Conservation (phyloP, 2,888 invertebrate species). For the Noctua fimbriata region DNA sequence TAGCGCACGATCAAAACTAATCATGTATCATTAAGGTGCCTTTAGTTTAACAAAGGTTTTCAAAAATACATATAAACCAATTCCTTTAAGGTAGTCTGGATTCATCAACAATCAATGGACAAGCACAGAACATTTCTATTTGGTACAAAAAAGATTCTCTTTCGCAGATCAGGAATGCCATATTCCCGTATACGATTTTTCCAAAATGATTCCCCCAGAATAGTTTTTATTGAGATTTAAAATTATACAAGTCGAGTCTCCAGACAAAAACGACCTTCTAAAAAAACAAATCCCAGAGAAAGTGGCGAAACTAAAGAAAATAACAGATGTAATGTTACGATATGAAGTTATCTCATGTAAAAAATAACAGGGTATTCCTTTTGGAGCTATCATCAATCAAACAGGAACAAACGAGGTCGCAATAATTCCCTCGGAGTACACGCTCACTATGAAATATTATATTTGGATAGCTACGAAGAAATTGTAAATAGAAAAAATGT, state of each 20-base stretch:
- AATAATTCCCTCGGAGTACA: constrained; percentile 68
- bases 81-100: not conserved
- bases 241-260: not conserved
- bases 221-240: not conserved
- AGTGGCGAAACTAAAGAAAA: constrained; percentile 48
- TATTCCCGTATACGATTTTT: not conserved
- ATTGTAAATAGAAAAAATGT: constrained; percentile 60
- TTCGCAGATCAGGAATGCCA: not conserved
- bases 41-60: not conserved
- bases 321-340: constrained; percentile 62
- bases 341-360: constrained; percentile 66
- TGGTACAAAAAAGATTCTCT: not conserved
- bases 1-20: not conserved
- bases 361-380: constrained; percentile 62
- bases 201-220: not conserved
- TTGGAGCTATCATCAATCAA: constrained; percentile 71
- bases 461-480: constrained; percentile 58
- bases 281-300: constrained; percentile 51
- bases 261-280: constrained; percentile 3
- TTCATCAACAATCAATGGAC: not conserved
- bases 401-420: constrained; percentile 68
- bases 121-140: not conserved
- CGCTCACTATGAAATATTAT: constrained; percentile 65
- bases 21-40: not conserved
- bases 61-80: not conserved